Conservation (phyloP, 2,888 invertebrate species). For the Noctuana brunneofusca region DNA sequence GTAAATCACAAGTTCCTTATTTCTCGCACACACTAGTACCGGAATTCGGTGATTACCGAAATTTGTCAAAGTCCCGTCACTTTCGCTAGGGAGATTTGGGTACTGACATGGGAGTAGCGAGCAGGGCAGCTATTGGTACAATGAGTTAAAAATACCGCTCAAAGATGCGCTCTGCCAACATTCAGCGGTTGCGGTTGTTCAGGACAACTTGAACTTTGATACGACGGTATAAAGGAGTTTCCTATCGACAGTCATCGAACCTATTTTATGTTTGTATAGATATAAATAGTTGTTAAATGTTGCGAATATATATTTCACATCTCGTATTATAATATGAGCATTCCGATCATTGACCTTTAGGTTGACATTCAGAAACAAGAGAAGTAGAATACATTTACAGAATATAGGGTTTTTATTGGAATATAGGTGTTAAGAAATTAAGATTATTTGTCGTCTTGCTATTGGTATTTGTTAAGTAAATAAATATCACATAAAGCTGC, state of each 20-base stretch:
- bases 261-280: constrained; percentile 10
- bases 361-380: constrained; percentile 40
- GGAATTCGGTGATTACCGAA: constrained; percentile 40
- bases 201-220: constrained; percentile 76
- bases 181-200: constrained; percentile 62
- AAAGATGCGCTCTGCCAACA: constrained; percentile 81
- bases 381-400: constrained; percentile 22
- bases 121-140: constrained; percentile 75
- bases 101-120: constrained; percentile 72
- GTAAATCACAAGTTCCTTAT: constrained; percentile 39
- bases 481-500: constrained; percentile 1
- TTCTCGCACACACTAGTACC: constrained; percentile 43
- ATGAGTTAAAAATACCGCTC: constrained; percentile 83
- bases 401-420: constrained; percentile 9
- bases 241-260: constrained; percentile 19
- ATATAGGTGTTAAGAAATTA: constrained; percentile 4
- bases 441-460: neutral
- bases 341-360: constrained; percentile 44
- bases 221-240: constrained; percentile 53
- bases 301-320: constrained; percentile 14
- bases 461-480: neutral
- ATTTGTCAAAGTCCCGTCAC: constrained; percentile 59
- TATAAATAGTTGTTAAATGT: constrained; percentile 16
- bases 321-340: constrained; percentile 35
- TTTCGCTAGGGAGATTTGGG: constrained; percentile 68